These are phyloP conservation scores for Artibeus lituratus DNA, from an alignment of 2,797 vertebrate genomes.

Conservation along the genomic window DNA sequence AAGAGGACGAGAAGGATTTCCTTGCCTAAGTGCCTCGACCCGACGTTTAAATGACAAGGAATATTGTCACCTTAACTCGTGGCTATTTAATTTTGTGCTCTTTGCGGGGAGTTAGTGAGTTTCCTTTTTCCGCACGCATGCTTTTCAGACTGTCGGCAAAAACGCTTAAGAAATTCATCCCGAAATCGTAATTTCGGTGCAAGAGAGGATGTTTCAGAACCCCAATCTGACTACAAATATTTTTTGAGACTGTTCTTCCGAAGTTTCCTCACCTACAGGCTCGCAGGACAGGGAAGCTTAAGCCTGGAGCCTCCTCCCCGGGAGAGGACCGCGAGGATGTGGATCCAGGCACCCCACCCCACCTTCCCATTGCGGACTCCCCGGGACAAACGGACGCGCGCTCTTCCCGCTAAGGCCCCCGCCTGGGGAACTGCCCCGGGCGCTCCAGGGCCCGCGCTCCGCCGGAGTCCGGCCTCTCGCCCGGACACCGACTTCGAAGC, in stretches of 20 bases:
- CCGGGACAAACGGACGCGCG: fast-evolving
- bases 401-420: background rate
- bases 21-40: background rate
- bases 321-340: background rate
- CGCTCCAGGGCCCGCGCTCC: background rate
- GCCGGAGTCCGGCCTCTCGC: background rate
- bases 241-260: background rate
- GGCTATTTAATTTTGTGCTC: background rate
- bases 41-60: background rate
- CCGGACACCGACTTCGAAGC: background rate
- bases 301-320: background rate
- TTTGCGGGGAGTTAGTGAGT: background rate
- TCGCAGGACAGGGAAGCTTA: background rate
- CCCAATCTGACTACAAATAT: background rate
- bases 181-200: background rate
- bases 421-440: background rate
- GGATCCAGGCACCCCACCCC: background rate
- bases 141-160: background rate
- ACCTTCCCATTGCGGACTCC: background rate
- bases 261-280: background rate
- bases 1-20: background rate
- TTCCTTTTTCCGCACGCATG: background rate
- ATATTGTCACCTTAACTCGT: background rate
- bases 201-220: background rate
- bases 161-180: background rate